phyloP scores from a whole-genome alignment of 2,113 vertebrate genomes.

The Oncorhynchus clarkii region DNA sequence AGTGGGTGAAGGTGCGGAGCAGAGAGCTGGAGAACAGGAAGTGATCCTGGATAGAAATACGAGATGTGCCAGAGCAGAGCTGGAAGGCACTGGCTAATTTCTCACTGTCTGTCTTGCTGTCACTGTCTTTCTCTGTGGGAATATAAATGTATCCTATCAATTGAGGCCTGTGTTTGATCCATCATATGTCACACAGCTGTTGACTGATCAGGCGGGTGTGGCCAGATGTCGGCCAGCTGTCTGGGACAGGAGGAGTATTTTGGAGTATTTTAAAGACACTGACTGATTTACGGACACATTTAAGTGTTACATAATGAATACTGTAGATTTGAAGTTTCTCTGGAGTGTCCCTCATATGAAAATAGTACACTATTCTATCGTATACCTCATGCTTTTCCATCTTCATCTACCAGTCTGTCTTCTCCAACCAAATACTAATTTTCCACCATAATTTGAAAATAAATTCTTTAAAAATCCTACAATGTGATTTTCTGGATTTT shows the following conservation, averaged over 20 bases:
- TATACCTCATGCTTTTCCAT: no score
- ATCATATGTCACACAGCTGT: neutral
- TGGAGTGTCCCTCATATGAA: no score
- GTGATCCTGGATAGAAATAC: neutral
- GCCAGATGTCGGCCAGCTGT: conserved; percentile 7
- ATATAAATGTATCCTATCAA: conserved; percentile 6
- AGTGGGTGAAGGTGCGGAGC: no score
- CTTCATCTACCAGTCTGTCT: no score
- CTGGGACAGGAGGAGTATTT: neutral
- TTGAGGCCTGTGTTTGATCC: conserved; percentile 6
- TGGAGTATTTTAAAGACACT: no score
- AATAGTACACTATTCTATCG: no score
- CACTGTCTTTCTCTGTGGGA: neutral
- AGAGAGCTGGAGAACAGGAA: neutral
- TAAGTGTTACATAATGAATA: no score
- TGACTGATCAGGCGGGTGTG: neutral
- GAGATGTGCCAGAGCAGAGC: neutral
- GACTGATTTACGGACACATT: no score
- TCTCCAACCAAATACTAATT: neutral
- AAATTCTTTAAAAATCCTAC: no score
- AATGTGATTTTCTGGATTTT: no score
- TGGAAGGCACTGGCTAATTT: neutral
- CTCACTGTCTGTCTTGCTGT: neutral
- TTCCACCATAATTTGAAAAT: no score
- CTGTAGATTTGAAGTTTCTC: no score